A percentile compares a stretch with the other conserved stretches of the same genome.
Conservation (phyloP, 2,888 invertebrate species). For the Cephus pygmeus region DNA sequence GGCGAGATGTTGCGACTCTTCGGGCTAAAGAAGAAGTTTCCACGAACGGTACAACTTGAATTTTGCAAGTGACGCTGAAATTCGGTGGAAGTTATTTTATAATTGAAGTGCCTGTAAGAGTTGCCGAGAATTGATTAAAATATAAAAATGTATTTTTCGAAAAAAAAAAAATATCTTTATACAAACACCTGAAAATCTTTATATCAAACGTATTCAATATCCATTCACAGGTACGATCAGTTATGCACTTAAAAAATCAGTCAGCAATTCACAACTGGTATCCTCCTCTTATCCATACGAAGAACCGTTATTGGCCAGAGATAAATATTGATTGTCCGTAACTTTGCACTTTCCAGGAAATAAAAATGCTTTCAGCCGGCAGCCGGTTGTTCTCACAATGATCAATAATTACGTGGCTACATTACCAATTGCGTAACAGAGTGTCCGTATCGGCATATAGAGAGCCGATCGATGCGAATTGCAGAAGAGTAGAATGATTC, state of each 20-base stretch:
- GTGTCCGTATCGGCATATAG: background rate
- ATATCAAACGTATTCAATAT: background rate
- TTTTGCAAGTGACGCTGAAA: background rate
- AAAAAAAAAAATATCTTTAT: background rate
- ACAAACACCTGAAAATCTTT: background rate
- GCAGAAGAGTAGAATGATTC: background rate
- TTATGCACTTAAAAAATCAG: background rate
- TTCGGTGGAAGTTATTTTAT: background rate
- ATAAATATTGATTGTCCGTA: background rate
- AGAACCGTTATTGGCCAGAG: background rate
- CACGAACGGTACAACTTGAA: background rate
- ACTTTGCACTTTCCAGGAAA: background rate
- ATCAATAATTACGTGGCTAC: background rate
- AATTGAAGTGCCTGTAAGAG: background rate
- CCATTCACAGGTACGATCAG: background rate
- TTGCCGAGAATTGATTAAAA: background rate
- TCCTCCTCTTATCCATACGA: background rate
- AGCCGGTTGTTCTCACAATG: constrained; percentile 3
- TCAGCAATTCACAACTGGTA: background rate
- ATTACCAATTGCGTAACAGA: background rate
- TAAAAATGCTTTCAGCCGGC: constrained; percentile 5
- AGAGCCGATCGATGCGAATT: background rate
- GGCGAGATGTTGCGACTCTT: background rate
- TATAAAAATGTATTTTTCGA: background rate
- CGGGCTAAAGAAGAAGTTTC: background rate